phyloP scores from a whole-genome alignment of 2,888 invertebrate genomes.

The Trissolcus japonicus region DNA sequence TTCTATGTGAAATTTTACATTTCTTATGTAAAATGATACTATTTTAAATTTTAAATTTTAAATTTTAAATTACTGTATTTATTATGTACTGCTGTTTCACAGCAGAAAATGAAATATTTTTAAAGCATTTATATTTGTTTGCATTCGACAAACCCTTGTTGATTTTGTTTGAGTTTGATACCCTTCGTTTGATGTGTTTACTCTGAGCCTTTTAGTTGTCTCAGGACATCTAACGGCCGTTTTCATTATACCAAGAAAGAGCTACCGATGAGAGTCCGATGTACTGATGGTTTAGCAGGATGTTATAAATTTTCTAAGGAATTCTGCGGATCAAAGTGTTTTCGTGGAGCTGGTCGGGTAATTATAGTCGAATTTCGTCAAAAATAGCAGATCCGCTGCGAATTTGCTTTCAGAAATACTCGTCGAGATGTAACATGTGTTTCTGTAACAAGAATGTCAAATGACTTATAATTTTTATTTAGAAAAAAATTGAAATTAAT shows the following conservation, averaged over 20 bases:
- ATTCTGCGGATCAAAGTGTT: slow-evolving; percentile 36
- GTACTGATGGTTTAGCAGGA: slow-evolving; percentile 42
- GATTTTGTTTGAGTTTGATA: too few relatives aligned
- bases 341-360: slow-evolving; percentile 12
- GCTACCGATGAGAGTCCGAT: slow-evolving; percentile 38
- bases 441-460: neutral
- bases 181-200: slow-evolving; percentile 28
- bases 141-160: too few relatives aligned
- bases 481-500: too few relatives aligned
- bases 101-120: too few relatives aligned
- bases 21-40: too few relatives aligned
- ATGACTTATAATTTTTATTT: neutral
- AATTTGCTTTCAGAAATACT: slow-evolving; percentile 6
- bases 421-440: slow-evolving; percentile 8
- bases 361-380: slow-evolving; percentile 38
- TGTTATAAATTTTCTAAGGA: slow-evolving; percentile 38
- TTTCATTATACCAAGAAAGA: slow-evolving; percentile 34
- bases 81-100: too few relatives aligned
- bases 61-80: too few relatives aligned
- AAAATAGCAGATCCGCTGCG: slow-evolving; percentile 15
- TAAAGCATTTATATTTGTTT: too few relatives aligned
- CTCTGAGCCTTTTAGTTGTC: slow-evolving; percentile 22
- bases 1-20: too few relatives aligned
- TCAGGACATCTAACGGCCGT: slow-evolving; percentile 27
- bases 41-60: too few relatives aligned